Evolutionary conservation across 1,140 invertebrate species (phyloP).

Genomic region (Vanessa atalanta): DNA sequence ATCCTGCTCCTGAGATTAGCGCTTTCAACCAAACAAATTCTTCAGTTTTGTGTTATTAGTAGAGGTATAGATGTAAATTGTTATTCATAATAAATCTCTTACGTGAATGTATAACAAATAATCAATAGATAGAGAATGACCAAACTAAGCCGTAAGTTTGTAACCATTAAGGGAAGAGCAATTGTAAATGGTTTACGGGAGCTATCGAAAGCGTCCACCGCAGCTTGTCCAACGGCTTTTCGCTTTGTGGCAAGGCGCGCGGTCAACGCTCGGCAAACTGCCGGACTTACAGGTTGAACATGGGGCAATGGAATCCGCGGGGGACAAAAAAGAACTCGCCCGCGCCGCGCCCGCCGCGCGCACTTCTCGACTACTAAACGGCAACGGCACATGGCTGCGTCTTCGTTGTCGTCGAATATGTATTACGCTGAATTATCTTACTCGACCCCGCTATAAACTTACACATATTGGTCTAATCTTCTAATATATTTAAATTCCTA

Average conservation of each 20-base stretch:
- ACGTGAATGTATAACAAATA: neutral
- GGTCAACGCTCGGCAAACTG: constrained; percentile 78
- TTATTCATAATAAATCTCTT: no score
- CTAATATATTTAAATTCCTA: no score
- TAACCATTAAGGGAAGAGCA: constrained; percentile 15
- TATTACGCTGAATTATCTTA: neutral
- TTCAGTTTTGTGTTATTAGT: no score
- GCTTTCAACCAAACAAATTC: no score
- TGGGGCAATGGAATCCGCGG: constrained; percentile 75
- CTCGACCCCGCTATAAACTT: no score
- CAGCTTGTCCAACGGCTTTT: constrained; percentile 69
- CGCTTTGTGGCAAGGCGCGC: constrained; percentile 62
- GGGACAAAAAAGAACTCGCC: constrained; percentile 70
- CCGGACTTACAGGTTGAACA: constrained; percentile 77
- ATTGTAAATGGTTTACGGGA: constrained; percentile 55
- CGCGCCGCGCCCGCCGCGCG: constrained; percentile 55
- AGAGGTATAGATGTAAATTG: no score
- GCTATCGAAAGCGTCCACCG: constrained; percentile 64
- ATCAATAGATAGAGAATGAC: neutral
- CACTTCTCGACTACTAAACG: constrained; percentile 62
- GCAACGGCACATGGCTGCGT: constrained; percentile 46
- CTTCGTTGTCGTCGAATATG: neutral
- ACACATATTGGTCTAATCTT: no score
- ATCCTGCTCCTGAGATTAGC: no score
- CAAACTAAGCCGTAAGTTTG: neutral